Conservation (phyloP, 2,797 vertebrate species). For the Phataginus tricuspis region DNA sequence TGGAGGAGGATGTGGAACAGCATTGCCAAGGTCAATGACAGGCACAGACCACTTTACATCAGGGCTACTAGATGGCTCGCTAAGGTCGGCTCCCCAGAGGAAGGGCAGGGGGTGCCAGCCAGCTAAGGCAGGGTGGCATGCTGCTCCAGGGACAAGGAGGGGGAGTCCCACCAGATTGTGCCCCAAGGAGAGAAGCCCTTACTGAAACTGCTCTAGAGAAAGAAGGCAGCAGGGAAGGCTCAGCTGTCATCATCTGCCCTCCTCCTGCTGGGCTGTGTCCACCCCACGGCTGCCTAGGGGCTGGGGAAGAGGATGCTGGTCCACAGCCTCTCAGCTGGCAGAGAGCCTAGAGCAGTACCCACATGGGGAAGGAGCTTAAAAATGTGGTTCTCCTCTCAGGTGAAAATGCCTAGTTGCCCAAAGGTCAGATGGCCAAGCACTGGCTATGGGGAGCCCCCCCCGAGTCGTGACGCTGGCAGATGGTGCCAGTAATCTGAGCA, state of each 20-base stretch:
- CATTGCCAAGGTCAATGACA: slow-evolving; percentile 22
- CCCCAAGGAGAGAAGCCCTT: neutral
- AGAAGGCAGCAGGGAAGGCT: neutral
- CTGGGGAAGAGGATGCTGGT: rapidly evolving
- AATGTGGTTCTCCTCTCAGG: neutral
- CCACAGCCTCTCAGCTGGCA: rapidly evolving
- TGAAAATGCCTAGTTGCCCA: neutral
- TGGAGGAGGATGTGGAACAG: neutral
- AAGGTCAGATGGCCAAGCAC: neutral
- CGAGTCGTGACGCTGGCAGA: rapidly evolving
- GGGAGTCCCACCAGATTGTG: neutral
- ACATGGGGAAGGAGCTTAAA: neutral
- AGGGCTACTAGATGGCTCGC: neutral
- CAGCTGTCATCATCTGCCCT: neutral
- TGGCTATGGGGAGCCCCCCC: rapidly evolving
- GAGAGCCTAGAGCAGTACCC: neutral
- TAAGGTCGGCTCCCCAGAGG: neutral
- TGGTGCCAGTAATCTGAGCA: too few relatives aligned
- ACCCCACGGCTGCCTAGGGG: neutral
- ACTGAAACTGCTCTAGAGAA: neutral
- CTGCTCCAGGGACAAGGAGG: neutral
- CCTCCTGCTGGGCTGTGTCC: too few relatives aligned
- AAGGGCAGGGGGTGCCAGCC: too few relatives aligned
- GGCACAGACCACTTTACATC: neutral
- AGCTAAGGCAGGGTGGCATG: too few relatives aligned